Conservation (phyloP, 2,797 vertebrate species). For the Spondyliosoma cantharus region DNA sequence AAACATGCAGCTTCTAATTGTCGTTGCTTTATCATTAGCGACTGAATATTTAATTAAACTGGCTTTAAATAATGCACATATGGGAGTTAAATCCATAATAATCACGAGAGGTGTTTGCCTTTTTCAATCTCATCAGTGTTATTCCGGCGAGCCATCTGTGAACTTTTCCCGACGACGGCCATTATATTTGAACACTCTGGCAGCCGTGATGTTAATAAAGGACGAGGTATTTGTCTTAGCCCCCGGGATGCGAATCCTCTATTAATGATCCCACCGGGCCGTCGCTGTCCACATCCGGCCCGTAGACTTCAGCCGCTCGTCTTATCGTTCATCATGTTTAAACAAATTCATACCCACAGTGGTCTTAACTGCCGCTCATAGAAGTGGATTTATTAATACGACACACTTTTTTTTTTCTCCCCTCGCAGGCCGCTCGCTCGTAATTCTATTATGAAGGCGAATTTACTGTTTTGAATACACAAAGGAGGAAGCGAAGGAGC, state of each 20-base stretch:
- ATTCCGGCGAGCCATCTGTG: constrained; percentile 58
- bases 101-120: constrained; percentile 48
- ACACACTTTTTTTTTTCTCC: background rate
- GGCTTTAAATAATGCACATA: constrained; percentile 57
- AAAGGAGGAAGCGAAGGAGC: constrained; percentile 39
- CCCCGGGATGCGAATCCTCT: constrained; percentile 38
- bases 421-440: constrained; percentile 21
- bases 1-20: constrained; percentile 7
- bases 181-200: constrained; percentile 58
- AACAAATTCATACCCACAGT: constrained; percentile 54
- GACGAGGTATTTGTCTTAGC: constrained; percentile 52
- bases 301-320: constrained; percentile 28
- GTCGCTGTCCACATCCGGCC: constrained; percentile 30
- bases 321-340: constrained; percentile 63
- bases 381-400: constrained; percentile 55
- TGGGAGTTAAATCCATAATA: constrained; percentile 43
- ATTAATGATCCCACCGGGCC: constrained; percentile 57
- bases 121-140: constrained; percentile 58
- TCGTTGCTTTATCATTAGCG: constrained; percentile 52
- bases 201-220: constrained; percentile 63
- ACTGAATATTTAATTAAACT: constrained; percentile 61
- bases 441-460: constrained; percentile 50
- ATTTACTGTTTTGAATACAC: constrained; percentile 64
- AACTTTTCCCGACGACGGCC: constrained; percentile 43
- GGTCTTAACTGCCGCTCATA: constrained; percentile 47